These are phyloP conservation scores for Steinernema carpocapsae DNA, from an alignment of 2,888 invertebrate species.

Conservation along the genomic window DNA sequence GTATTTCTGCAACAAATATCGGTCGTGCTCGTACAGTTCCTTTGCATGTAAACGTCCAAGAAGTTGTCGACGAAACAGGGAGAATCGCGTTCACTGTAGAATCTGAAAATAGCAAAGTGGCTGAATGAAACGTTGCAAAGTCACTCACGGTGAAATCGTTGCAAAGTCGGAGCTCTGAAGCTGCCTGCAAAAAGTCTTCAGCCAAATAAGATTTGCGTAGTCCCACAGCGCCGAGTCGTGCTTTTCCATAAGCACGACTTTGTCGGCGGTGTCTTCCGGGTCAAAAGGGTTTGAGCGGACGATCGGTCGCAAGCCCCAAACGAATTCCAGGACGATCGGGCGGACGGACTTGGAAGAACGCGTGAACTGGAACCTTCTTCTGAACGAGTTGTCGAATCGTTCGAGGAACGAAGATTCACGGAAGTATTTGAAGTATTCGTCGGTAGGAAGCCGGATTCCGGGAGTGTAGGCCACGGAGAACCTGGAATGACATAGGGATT, in stretches of 20 bases:
- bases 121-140: not conserved
- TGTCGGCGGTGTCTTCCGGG: not conserved
- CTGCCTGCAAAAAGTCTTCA: not conserved
- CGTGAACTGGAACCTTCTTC: not conserved
- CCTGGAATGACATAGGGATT: not conserved
- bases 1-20: not conserved
- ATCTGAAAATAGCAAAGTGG: not conserved
- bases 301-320: not conserved
- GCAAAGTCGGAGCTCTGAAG: not conserved
- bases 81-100: not conserved
- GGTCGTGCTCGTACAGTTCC: not conserved
- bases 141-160: not conserved
- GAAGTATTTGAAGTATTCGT: constrained; percentile 13
- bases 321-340: constrained; percentile 14
- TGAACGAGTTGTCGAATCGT: constrained; percentile 7
- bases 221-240: not conserved
- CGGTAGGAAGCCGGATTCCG: not conserved
- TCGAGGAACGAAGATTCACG: constrained; percentile 10
- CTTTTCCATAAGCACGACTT: not conserved
- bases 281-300: not conserved
- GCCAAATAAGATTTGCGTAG: not conserved
- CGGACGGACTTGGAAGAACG: not conserved
- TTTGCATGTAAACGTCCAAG: not conserved
- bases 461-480: not conserved
- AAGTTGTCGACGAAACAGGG: constrained; percentile 4